Conservation (phyloP, 2,888 invertebrate species). For the Halictus ligatus region DNA sequence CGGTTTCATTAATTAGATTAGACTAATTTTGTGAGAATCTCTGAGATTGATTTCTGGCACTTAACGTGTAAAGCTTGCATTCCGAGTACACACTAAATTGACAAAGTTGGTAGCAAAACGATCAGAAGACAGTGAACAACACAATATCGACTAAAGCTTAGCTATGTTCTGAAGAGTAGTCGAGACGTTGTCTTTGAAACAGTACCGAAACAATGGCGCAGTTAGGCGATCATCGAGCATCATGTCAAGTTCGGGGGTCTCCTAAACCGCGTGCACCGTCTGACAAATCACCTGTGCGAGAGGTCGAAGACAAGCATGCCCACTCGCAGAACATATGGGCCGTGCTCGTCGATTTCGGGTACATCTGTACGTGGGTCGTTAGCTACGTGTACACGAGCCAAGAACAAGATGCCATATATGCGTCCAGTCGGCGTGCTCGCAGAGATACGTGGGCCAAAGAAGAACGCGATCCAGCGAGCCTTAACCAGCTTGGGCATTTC, state of each 20-base stretch:
- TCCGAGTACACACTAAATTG: not conserved
- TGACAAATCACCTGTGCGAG: conserved; percentile 37
- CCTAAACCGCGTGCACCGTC: conserved; percentile 8
- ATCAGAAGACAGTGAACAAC: not conserved
- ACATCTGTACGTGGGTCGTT: conserved; percentile 74
- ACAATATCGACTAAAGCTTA: not conserved
- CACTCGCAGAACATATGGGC: conserved; percentile 39
- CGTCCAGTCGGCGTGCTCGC: conserved; percentile 39
- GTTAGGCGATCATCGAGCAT: not conserved
- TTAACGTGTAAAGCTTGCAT: no score
- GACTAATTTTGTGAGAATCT: no score
- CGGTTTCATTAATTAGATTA: no score
- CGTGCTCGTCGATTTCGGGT: conserved; percentile 61
- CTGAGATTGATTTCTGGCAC: no score
- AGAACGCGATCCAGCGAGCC: conserved; percentile 61
- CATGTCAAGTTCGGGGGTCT: not conserved
- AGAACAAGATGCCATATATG: conserved; percentile 77
- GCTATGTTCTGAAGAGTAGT: not conserved
- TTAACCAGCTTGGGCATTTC: conserved; percentile 65
- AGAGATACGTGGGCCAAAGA: conserved; percentile 71
- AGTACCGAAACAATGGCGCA: not conserved
- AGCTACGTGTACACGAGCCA: conserved; percentile 68
- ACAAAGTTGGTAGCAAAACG: not conserved
- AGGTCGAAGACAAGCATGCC: conserved; percentile 30
- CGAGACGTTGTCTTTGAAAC: not conserved